Conservation (phyloP, 2,888 invertebrate species). For the Macrophya annulata region DNA sequence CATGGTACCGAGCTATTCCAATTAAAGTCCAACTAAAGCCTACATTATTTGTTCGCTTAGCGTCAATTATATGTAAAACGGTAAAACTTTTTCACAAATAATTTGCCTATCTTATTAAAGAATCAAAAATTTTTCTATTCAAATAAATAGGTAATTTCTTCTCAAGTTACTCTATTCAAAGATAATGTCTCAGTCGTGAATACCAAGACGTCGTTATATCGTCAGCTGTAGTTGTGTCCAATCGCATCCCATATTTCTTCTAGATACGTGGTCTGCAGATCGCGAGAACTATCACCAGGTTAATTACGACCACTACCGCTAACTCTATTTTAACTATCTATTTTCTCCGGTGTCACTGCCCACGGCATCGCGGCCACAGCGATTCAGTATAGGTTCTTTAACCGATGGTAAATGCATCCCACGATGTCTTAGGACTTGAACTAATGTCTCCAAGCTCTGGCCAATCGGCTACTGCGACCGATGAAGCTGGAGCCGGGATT, state of each 20-base stretch:
- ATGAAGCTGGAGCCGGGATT: constrained; percentile 73
- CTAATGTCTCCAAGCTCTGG: constrained; percentile 73
- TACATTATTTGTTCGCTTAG: background rate
- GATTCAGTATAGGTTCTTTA: constrained; percentile 70
- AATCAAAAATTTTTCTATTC: background rate
- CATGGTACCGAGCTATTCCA: constrained; percentile 35
- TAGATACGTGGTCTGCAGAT: constrained; percentile 27
- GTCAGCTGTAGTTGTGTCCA: constrained; percentile 6
- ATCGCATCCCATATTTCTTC: background rate
- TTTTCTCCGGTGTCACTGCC: constrained; percentile 52
- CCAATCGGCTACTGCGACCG: constrained; percentile 67
- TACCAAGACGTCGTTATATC: background rate
- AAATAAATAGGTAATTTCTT: background rate
- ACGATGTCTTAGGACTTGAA: constrained; percentile 76
- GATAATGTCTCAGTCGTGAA: background rate
- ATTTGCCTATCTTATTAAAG: background rate
- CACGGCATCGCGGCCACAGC: constrained; percentile 54
- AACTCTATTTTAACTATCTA: constrained; percentile 54
- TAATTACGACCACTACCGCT: constrained; percentile 51
- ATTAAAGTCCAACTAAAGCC: background rate
- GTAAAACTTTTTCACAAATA: background rate
- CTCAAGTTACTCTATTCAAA: background rate
- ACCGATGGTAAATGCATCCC: constrained; percentile 78
- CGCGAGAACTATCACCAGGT: constrained; percentile 49
- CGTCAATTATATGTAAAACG: background rate